Evolutionary conservation across 1,140 invertebrate species (phyloP), one percentile per base, ranked within the genome.

Genomic region (Caerostris extrusa): DNA sequence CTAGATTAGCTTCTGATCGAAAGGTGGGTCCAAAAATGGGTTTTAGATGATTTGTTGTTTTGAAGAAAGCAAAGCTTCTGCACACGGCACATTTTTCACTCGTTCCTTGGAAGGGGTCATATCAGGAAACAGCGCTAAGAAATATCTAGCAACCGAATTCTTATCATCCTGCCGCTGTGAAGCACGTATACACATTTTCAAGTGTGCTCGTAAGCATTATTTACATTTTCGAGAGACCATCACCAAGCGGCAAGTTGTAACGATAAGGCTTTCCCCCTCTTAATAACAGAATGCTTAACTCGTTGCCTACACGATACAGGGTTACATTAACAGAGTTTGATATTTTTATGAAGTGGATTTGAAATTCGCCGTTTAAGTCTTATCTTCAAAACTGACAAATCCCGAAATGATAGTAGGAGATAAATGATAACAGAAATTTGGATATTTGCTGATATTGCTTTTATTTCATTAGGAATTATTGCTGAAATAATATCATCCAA

Each of bases 61-160:
- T 19, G 71, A 7, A 50, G 8, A 53, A 77, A 77, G 71, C 34
- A 50, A 50, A 10, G 34, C 19, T 34, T 77, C 7, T 77, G 71
- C 71, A 77, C 71, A 77, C 71, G 71, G 71, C 50, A 77, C 71
- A 50, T 50, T 77, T 77, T 77, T 50, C 71, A 77, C 71, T 50
- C 71, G 71, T 77, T 77, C 34, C n/a, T 19, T n/a, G 7, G 67
- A 69, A 17, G n/a, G 17, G 67, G 17, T 77, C 71, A 77, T 50
- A 77, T 53, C 71, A 77, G 34, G 19, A 34, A 64, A 64, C 61
- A 64, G 17, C 61, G 61, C 61, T 12, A 64, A 64, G 61, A 64
- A 64, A 64, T 50, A 53, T 77, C 71, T 77, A 53, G 34, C 8
- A 77, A 77, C 53, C 34, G 34, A 77, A 77, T 50, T 77, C 71